A percentile compares a stretch with the other conserved stretches of the same genome.
Evolutionary conservation across 1,140 invertebrate genomes (phyloP).

Genomic region (Drosophila bocqueti): DNA sequence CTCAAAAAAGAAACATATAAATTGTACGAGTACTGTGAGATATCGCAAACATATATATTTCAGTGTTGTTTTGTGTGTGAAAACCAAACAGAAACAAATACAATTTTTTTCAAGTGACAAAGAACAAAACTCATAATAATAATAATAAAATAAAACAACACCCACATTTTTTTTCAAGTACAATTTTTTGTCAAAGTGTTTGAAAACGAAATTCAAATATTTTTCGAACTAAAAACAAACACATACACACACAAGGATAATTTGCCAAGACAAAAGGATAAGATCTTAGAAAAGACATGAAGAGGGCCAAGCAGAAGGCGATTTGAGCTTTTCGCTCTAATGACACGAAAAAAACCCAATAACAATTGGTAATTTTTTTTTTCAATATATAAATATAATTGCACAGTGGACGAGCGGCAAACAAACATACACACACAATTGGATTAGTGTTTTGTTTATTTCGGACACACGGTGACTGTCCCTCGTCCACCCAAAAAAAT

Average conservation of each 20-base stretch:
- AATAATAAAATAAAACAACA: slow-evolving; percentile 6
- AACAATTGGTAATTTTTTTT: slow-evolving; percentile 25
- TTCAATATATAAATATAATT: background rate
- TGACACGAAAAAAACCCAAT: slow-evolving; percentile 41
- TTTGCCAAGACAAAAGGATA: background rate
- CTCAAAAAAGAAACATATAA: slow-evolving; percentile 1
- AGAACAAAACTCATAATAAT: slow-evolving; percentile 7
- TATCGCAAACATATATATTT: background rate
- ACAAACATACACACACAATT: slow-evolving; percentile 80
- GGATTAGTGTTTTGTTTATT: slow-evolving; percentile 83
- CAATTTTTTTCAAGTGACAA: slow-evolving; percentile 14
- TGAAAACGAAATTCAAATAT: slow-evolving; percentile 20
- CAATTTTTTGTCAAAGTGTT: slow-evolving; percentile 52
- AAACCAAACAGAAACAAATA: slow-evolving; percentile 2
- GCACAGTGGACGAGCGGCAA: slow-evolving; percentile 38
- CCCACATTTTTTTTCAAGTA: slow-evolving; percentile 47
- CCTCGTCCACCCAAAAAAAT: slow-evolving; percentile 23
- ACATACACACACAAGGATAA: slow-evolving; percentile 1
- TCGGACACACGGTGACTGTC: slow-evolving; percentile 33
- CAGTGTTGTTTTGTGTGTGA: background rate
- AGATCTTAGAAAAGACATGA: slow-evolving; percentile 45
- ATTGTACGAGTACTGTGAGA: slow-evolving; percentile 5
- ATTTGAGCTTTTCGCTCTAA: slow-evolving; percentile 52
- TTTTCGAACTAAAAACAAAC: slow-evolving; percentile 1
- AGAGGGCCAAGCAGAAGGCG: slow-evolving; percentile 46